Conservation (phyloP, 2,797 vertebrate genomes). For the Poecilia wingei region DNA sequence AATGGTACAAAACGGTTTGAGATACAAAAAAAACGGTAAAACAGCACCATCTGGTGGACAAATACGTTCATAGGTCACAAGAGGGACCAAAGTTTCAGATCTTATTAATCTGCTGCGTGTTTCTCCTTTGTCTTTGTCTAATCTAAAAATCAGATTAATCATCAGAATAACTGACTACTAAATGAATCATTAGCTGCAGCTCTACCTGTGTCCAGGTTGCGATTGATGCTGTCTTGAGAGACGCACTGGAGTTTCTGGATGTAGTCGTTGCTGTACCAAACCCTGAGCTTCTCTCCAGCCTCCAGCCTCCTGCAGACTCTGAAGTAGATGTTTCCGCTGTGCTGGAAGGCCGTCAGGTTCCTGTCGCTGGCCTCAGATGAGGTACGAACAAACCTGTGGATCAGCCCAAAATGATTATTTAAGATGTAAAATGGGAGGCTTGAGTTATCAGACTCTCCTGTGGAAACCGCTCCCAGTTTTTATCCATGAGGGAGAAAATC, state of each 20-base stretch:
- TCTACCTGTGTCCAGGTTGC: constrained; percentile 86
- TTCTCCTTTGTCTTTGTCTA: constrained; percentile 84
- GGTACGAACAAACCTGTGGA: constrained; percentile 89
- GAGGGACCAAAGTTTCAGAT: not conserved
- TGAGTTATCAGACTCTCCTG: not conserved
- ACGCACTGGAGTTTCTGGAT: constrained; percentile 89
- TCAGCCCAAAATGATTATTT: not conserved
- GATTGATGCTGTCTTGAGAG: constrained; percentile 88
- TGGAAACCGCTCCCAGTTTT: not conserved
- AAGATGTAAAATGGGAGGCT: not conserved
- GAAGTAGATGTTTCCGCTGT: constrained; percentile 89
- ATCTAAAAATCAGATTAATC: no score
- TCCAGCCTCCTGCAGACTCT: constrained; percentile 84
- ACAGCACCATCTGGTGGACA: constrained; percentile 33
- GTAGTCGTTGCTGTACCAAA: constrained; percentile 95
- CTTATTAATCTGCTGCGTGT: not conserved
- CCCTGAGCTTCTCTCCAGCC: constrained; percentile 87
- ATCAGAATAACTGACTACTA: no score
- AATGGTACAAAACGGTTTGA: not conserved
- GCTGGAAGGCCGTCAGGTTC: constrained; percentile 94
- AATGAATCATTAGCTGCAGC: no score
- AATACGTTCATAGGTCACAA: not conserved
- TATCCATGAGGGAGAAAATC: not conserved
- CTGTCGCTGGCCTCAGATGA: constrained; percentile 89
- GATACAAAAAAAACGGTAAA: not conserved